phyloP scores from a whole-genome alignment of 2,888 invertebrate species.

The Athalia cordata region DNA sequence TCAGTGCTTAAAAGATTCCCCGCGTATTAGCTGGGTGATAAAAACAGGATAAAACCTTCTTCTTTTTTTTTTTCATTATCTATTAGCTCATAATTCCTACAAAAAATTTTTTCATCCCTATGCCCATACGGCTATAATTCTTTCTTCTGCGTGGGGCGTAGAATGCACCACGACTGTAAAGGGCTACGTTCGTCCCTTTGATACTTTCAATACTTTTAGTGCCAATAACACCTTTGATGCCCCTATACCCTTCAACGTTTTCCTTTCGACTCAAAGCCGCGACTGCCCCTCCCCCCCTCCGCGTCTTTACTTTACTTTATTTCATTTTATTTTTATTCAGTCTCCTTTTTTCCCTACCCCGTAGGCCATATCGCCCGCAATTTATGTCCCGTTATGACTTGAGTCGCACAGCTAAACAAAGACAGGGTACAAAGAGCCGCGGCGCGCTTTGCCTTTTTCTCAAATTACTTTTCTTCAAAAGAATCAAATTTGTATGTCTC shows the following conservation, averaged over 20 bases:
- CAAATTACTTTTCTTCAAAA: conserved; percentile 5
- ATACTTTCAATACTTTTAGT: conserved; percentile 41
- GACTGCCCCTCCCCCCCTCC: conserved; percentile 2
- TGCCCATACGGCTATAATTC: conserved; percentile 11
- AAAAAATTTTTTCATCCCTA: conserved; percentile 15
- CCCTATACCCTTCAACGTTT: conserved; percentile 29
- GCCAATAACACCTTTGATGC: conserved; percentile 38
- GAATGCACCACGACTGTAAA: background rate
- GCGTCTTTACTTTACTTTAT: conserved; percentile 27
- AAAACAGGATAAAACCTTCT: conserved; percentile 15
- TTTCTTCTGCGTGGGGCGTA: conserved; percentile 15
- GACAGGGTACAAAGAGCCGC: background rate
- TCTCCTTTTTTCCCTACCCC: too few relatives aligned
- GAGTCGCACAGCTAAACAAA: conserved; percentile 32
- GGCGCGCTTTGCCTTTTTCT: background rate
- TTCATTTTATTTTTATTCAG: background rate
- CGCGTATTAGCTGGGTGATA: conserved; percentile 16
- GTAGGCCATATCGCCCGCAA: conserved; percentile 37
- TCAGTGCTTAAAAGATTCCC: conserved; percentile 6
- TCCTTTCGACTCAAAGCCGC: conserved; percentile 17
- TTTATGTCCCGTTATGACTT: conserved; percentile 42
- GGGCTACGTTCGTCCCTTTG: conserved; percentile 16
- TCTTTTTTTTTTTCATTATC: background rate
- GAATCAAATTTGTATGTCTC: background rate
- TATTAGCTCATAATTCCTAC: conserved; percentile 28